Conservation (phyloP, 2,113 vertebrate species). For the Mohoua ochrocephala region DNA sequence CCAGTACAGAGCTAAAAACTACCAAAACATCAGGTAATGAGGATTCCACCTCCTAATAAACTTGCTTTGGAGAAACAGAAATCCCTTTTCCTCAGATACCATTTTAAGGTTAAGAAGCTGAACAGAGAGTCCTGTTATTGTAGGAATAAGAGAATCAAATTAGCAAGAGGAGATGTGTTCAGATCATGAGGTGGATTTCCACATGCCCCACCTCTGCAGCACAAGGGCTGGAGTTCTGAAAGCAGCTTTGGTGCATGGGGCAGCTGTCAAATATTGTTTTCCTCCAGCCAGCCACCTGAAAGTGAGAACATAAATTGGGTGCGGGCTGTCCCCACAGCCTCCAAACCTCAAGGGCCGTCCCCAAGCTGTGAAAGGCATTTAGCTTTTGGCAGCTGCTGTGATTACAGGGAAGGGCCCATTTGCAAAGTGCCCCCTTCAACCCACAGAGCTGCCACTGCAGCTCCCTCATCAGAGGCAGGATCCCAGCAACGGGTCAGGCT, state of each 20-base stretch:
- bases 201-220: background rate
- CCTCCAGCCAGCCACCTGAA: background rate
- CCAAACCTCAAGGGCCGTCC: background rate
- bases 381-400: rapidly evolving
- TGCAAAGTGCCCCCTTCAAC: background rate
- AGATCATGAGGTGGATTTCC: background rate
- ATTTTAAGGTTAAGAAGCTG: background rate
- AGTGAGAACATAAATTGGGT: rapidly evolving
- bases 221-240: background rate
- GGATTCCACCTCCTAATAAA: background rate
- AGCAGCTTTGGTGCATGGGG: background rate
- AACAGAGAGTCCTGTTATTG: background rate
- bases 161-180: background rate
- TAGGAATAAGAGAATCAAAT: background rate
- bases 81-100: background rate
- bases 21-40: background rate
- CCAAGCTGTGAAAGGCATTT: background rate
- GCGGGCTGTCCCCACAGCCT: background rate
- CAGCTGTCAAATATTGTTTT: background rate
- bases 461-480: background rate
- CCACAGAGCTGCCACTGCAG: background rate
- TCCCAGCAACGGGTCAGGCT: background rate
- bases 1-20: background rate
- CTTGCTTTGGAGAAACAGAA: background rate
- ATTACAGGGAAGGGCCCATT: background rate